These are phyloP conservation scores for Eupsilia transversa DNA, from an alignment of 2,888 invertebrate species.

Conservation along the genomic window DNA sequence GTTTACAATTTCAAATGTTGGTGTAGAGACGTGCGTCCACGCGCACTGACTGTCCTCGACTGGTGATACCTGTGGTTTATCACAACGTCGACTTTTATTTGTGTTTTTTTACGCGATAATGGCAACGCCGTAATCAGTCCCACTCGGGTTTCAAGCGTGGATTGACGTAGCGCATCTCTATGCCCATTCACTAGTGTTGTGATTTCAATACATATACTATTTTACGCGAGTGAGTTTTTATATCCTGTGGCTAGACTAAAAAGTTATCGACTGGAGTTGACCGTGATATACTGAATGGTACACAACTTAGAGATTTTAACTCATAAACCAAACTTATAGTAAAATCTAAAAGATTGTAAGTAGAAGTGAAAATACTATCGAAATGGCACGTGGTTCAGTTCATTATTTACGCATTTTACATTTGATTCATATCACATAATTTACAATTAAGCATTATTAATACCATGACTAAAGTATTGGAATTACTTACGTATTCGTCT, in stretches of 20 bases:
- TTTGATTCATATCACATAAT: neutral
- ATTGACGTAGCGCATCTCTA: constrained; percentile 72
- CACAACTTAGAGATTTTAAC: neutral
- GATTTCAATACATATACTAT: constrained; percentile 52
- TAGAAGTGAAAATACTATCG: constrained; percentile 14
- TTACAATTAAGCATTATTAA: neutral
- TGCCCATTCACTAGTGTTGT: constrained; percentile 62
- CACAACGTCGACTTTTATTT: constrained; percentile 75
- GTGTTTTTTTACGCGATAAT: constrained; percentile 83
- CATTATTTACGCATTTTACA: constrained; percentile 13
- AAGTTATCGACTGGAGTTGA: constrained; percentile 37
- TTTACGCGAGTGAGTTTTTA: constrained; percentile 56
- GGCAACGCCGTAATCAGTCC: constrained; percentile 78
- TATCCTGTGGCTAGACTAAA: constrained; percentile 45
- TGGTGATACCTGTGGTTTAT: constrained; percentile 67
- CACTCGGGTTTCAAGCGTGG: constrained; percentile 75
- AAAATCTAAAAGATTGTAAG: constrained; percentile 28
- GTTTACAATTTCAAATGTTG: constrained; percentile 6
- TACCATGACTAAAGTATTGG: constrained; percentile 1
- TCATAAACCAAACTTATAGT: constrained; percentile 24
- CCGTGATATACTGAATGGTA: constrained; percentile 56
- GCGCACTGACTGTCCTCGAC: constrained; percentile 53
- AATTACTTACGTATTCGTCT: neutral
- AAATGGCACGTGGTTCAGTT: constrained; percentile 29
- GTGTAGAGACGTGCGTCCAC: constrained; percentile 57